Base-by-base conservation (phyloP, 92 coral and sea anemone species). In the Palythoa grandiflora region DNA sequence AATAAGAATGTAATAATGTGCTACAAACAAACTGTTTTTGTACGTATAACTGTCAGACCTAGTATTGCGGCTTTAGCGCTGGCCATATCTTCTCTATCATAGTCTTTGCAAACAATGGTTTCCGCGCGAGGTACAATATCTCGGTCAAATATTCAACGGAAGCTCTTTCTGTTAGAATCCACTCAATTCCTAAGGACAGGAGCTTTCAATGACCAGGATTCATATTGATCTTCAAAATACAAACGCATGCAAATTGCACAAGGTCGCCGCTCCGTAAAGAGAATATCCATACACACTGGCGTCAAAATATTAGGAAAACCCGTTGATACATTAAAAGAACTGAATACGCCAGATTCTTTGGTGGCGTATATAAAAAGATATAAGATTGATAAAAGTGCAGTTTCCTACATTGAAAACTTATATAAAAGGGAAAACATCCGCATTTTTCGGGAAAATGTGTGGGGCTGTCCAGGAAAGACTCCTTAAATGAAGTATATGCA, bases 101-200 rank as follows among this genome's bases (percentile, higher is more conserved):
- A n/a, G 36, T 63, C 28, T 63, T 63, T 63, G 70, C 70, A 70
- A 70, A 70, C 36, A 70, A 68, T 68, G 13, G 47, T 15, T 12
- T 70, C 17, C 47, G 75, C 44, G 16, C 47, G 75, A 70, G 75
- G 36, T 70, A 6, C 75, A 70, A 70, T 70, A 70, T 70, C 75
- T 36, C 75, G 75, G 75, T 70, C 75, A 70, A 70, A 70, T 70
- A 70, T 70, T 70, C 6, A 36, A 2, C 83, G 83, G 83, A 77
- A 54, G 21, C 83, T 28, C 19, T 9, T 53, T 6, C 48, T 77
- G 66, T 77, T 77, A 36, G 63, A 16, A 53, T 65, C 83, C 63
- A 53, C 28, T 77, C 47, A 53, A 17, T 77, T 21, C 68, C 15
- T 20, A 77, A 77, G 83, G 44, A 77, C 51, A n/a, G 38, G 15